A percentile compares a stretch with the other conserved stretches of the same genome.
These are phyloP conservation scores for Xestia sexstrigata DNA, from an alignment of 2,888 invertebrate species.

Conservation along the genomic window DNA sequence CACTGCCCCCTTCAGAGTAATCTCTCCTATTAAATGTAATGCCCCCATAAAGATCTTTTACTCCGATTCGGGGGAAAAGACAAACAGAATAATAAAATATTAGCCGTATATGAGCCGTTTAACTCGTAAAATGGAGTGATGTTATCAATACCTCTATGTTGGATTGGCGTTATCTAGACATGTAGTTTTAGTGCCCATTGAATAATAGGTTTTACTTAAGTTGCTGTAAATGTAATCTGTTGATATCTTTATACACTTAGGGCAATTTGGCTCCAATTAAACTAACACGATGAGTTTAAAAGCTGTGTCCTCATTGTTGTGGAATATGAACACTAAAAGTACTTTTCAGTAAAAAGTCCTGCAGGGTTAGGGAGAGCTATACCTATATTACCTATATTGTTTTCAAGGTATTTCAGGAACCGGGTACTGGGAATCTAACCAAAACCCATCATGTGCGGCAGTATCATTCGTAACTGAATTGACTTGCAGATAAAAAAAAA, in stretches of 20 bases:
- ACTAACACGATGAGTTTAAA: not conserved
- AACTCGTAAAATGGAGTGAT: constrained; percentile 42
- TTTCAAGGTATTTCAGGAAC: not conserved
- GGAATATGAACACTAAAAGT: not conserved
- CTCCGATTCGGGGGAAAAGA: constrained; percentile 20
- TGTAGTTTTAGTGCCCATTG: not conserved
- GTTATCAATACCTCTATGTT: constrained; percentile 11
- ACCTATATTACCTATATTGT: not conserved
- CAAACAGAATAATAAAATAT: constrained; percentile 53
- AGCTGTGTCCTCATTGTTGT: not conserved
- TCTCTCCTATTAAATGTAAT: constrained; percentile 43
- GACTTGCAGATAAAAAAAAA: not conserved
- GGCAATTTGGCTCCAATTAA: not conserved
- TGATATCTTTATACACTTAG: not conserved
- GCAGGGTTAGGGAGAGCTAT: not conserved
- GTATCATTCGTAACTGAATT: not conserved
- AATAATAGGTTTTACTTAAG: not conserved
- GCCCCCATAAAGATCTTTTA: constrained; percentile 40
- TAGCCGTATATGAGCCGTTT: constrained; percentile 10
- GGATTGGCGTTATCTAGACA: not conserved
- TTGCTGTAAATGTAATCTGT: not conserved
- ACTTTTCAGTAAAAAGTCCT: not conserved
- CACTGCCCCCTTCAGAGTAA: constrained; percentile 12
- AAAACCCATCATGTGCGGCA: not conserved
- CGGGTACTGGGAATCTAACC: not conserved